These are phyloP conservation scores for Epistrophe eligans DNA, from an alignment of 2,888 invertebrate genomes.

Conservation along the genomic window DNA sequence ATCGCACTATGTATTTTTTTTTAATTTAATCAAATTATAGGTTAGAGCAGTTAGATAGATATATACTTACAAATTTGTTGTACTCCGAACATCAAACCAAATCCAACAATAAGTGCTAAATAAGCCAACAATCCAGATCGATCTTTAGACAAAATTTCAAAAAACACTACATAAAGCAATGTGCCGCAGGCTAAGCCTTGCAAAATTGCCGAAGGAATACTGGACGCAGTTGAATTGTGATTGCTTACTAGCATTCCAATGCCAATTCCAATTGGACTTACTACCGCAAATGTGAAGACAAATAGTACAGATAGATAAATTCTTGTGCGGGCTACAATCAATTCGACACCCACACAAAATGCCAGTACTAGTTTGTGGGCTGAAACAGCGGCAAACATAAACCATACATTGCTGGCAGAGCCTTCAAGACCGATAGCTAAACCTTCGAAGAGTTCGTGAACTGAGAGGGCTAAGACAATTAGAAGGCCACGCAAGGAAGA, in stretches of 20 bases:
- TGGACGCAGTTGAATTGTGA: conserved; percentile 86
- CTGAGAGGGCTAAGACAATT: conserved; percentile 92
- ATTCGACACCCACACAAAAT: conserved; percentile 94
- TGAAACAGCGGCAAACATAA: conserved; percentile 93
- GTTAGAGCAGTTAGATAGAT: no score
- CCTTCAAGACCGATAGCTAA: conserved; percentile 91
- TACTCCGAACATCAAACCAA: conserved; percentile 89
- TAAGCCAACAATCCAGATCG: conserved; percentile 87
- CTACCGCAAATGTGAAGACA: conserved; percentile 90
- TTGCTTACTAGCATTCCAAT: conserved; percentile 89
- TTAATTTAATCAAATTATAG: no score
- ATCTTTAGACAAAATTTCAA: conserved; percentile 91
- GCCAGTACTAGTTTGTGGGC: conserved; percentile 94
- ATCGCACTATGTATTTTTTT: no score
- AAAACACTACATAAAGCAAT: conserved; percentile 97
- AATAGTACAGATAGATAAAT: conserved; percentile 87
- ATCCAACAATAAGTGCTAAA: conserved; percentile 88
- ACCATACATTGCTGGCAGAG: conserved; percentile 87
- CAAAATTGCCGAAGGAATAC: conserved; percentile 86
- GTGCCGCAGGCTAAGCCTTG: conserved; percentile 97
- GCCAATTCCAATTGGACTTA: conserved; percentile 91
- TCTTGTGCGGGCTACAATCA: conserved; percentile 89
- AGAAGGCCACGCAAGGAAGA: conserved; percentile 88
- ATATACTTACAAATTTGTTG: conserved; percentile 83
- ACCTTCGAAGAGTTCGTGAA: conserved; percentile 95